These are phyloP conservation scores for Digitonthophagus gazella DNA, from an alignment of 2,888 invertebrate genomes.

Conservation along the genomic window DNA sequence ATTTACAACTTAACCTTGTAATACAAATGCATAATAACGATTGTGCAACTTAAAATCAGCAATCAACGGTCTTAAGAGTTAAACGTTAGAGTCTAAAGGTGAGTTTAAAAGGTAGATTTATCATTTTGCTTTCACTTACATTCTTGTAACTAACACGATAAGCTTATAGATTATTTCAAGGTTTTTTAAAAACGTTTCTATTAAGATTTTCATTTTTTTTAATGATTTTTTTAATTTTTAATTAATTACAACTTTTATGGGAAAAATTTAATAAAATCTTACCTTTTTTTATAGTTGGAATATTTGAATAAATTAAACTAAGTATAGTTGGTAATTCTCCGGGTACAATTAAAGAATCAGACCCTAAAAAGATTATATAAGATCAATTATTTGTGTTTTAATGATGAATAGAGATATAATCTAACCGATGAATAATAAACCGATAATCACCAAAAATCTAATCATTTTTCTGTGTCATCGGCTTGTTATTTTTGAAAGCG, in stretches of 20 bases:
- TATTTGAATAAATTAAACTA: conserved; percentile 78
- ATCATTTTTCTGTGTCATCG: conserved; percentile 1
- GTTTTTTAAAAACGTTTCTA: not conserved
- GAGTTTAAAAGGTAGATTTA: not conserved
- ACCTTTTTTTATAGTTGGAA: conserved; percentile 85
- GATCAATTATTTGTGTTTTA: not conserved
- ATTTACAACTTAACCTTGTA: no score
- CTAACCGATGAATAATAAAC: not conserved
- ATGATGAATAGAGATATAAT: not conserved
- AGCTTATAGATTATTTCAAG: not conserved
- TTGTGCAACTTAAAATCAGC: no score
- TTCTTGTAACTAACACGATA: not conserved
- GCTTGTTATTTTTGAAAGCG: not conserved
- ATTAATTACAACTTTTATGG: not conserved
- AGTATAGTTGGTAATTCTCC: conserved; percentile 77
- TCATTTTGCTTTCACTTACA: not conserved
- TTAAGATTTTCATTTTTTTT: not conserved
- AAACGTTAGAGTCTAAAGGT: no score
- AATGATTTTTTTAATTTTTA: not conserved
- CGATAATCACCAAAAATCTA: conserved; percentile 5
- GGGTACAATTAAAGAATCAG: conserved; percentile 68
- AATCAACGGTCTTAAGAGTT: no score
- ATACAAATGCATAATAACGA: no score
- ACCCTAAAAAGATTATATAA: not conserved
- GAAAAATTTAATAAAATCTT: conserved; percentile 35